A percentile compares a stretch with the other conserved stretches of the same genome.
Conservation (phyloP, 1,140 invertebrate genomes). For the Campoletis sonorensis region DNA sequence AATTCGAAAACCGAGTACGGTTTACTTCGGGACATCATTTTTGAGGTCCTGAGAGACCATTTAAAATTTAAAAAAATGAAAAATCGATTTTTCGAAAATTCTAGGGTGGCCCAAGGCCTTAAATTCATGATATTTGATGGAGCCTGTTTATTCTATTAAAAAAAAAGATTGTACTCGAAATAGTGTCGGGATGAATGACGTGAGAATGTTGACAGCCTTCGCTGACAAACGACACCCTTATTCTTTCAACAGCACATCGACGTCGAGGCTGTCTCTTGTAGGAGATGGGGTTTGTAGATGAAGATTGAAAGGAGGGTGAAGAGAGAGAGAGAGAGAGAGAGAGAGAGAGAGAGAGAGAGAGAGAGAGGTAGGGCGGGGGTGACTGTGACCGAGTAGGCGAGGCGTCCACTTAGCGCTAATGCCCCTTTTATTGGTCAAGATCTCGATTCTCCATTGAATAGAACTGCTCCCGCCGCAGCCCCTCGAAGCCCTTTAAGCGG, state of each 20-base stretch:
- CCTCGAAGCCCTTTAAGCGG: not conserved
- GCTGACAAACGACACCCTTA: conserved; percentile 28
- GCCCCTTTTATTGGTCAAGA: conserved; percentile 55
- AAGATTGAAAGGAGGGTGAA: not conserved
- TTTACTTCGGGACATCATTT: too few relatives aligned
- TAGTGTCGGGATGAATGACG: not conserved
- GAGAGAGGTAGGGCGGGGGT: too few relatives aligned
- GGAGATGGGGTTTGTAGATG: not conserved
- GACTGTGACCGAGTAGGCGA: conserved; percentile 45
- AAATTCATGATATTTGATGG: too few relatives aligned
- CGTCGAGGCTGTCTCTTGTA: conserved; percentile 19
- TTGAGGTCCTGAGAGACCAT: too few relatives aligned
- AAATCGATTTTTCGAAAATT: too few relatives aligned
- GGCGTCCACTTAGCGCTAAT: conserved; percentile 51
- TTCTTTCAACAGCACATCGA: conserved; percentile 26
- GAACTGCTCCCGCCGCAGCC: conserved; percentile 27
- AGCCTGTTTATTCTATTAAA: too few relatives aligned
- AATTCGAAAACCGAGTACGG: too few relatives aligned
- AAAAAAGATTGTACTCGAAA: not conserved
- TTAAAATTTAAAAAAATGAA: too few relatives aligned
- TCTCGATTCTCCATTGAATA: conserved; percentile 43
- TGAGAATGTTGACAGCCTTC: conserved; percentile 23
- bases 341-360: too few relatives aligned
- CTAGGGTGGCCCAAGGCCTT: too few relatives aligned
- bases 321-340: too few relatives aligned